Base-by-base conservation (phyloP, 2,797 vertebrate genomes). In the Orientallactaga sibirica region DNA sequence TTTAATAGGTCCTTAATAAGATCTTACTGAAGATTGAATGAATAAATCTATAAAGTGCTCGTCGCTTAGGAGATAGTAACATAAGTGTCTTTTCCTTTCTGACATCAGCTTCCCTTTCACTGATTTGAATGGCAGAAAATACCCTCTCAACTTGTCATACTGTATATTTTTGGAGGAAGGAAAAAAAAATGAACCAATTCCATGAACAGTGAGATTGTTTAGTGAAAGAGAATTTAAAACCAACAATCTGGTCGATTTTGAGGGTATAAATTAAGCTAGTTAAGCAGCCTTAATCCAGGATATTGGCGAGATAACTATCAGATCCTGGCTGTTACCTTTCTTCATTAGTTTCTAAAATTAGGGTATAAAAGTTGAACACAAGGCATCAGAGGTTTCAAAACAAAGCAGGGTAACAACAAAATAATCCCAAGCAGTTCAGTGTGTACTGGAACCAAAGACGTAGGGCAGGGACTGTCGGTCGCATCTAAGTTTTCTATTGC, bases 41-140 rank as follows among this genome's bases (percentile, higher is more conserved):
- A 92, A 93, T 77, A 96, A 96, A 94, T 89, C 88, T 68, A 75
- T 93, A 93, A 95, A 92, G 88, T 88, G 92, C 77, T 91, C 92
- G 86, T 94, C 83, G 84, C 92, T 97, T 93, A 91, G 90, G 74
- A 95, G 92, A 95, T 81, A 82, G 94, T 95, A 96, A 91, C 94
- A 94, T 95, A 96, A 96, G 93, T 93, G 90, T 64, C 93, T 97
- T 97, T 95, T 96, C 91, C 83, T 93, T 96, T 91, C 96, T 94
- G 96, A 97, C 95, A 96, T 97, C 88, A 95, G 93, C 94, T 96
- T 96, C 88, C 83, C 95, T 96, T 95, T 94, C 82, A 79, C 92
- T 95, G 95, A 97, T 96, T 97, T 97, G 97, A 97, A 97, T 95
- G 97, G 95, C 96, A 97, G 96, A 97, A 97, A 97, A 97, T 97